Conservation (phyloP, 2,113 vertebrate genomes). For the Microcebus griseorufus region DNA sequence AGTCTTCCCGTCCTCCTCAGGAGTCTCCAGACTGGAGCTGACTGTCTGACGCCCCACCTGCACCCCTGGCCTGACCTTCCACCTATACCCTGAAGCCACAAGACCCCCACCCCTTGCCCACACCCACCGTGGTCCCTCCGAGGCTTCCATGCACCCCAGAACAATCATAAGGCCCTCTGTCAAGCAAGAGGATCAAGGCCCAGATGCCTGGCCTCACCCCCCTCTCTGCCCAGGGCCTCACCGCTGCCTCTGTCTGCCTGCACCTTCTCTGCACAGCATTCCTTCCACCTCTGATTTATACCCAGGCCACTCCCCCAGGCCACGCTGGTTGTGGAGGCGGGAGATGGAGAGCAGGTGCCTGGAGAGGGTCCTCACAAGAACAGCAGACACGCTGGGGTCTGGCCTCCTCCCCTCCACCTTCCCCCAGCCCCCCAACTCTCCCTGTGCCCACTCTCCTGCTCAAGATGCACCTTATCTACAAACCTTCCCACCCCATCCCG, state of each 20-base stretch:
- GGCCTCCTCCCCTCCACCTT: not conserved
- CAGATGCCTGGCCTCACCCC: not conserved
- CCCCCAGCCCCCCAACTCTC: not conserved
- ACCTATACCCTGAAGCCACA: not conserved
- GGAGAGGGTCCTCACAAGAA: not conserved
- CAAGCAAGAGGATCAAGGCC: not conserved
- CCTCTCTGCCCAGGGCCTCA: not conserved
- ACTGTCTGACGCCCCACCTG: rapidly evolving
- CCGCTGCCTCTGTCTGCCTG: not conserved
- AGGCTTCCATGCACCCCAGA: not conserved
- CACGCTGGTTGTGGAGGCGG: not conserved
- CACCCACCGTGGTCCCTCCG: rapidly evolving
- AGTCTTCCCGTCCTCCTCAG: not conserved
- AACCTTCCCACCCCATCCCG: not conserved
- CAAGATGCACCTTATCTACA: not conserved
- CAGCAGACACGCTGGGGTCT: not conserved
- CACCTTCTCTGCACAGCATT: not conserved
- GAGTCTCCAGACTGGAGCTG: not conserved
- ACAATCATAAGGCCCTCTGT: not conserved
- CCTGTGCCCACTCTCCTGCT: not conserved
- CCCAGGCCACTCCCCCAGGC: no score
- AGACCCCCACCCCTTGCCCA: rapidly evolving
- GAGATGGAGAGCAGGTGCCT: not conserved
- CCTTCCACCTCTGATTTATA: not conserved
- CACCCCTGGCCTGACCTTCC: not conserved